Percentiles rank a stretch among this genome's conserved stretches.
phyloP scores from a whole-genome alignment of 2,797 vertebrate species.

The Poeciliopsis presidionis region DNA sequence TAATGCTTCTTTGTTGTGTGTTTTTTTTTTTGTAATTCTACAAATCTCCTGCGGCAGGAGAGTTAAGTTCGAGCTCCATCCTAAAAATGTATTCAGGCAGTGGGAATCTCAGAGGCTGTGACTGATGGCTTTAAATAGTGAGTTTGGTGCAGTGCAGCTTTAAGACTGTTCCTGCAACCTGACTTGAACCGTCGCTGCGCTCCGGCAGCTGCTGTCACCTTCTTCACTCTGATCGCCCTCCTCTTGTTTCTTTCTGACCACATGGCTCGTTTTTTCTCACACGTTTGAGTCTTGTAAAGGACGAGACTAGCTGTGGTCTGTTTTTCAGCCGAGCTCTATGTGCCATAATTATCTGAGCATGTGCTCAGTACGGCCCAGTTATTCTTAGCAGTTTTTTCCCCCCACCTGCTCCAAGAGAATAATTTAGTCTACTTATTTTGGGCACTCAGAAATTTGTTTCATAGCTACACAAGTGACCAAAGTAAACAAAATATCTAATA shows the following conservation, averaged over 20 bases:
- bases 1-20: conserved; percentile 44
- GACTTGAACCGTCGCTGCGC: conserved; percentile 35
- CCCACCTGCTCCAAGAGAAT: background rate
- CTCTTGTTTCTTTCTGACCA: conserved; percentile 45
- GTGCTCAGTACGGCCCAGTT: background rate
- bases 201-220: conserved; percentile 65
- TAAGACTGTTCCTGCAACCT: conserved; percentile 13
- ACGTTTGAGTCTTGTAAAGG: conserved; percentile 34
- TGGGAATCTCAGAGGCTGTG: background rate
- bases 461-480: background rate
- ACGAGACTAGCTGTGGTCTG: conserved; percentile 4
- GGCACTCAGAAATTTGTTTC: background rate
- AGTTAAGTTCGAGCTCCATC: background rate
- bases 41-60: background rate
- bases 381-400: background rate
- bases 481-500: background rate
- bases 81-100: background rate
- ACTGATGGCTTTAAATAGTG: background rate
- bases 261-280: conserved; percentile 34
- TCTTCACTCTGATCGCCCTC: conserved; percentile 14
- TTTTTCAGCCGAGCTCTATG: conserved; percentile 1
- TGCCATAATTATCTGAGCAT: conserved; percentile 3
- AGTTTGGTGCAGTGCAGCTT: background rate
- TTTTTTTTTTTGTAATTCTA: background rate
- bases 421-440: background rate